Percentiles rank a stretch among this genome's conserved stretches.
These are phyloP conservation scores for Trogon melanurus DNA, from an alignment of 2,113 vertebrate genomes.

Conservation along the genomic window DNA sequence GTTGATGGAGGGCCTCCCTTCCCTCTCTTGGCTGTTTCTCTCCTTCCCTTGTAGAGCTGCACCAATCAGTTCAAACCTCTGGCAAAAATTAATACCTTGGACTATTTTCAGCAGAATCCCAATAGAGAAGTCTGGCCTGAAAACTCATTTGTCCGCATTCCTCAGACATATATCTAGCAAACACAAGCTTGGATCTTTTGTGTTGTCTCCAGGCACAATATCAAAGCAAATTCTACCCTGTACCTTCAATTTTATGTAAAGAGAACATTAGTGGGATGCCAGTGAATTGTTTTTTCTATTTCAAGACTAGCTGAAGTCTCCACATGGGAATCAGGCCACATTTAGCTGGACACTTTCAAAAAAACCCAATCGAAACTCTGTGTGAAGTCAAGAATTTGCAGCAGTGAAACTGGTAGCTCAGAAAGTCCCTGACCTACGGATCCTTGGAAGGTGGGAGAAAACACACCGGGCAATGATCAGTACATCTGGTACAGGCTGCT, in stretches of 20 bases:
- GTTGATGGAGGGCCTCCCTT: neutral
- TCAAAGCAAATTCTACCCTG: neutral
- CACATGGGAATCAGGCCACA: neutral
- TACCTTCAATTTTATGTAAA: neutral
- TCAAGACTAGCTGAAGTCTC: neutral
- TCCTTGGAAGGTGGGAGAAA: neutral
- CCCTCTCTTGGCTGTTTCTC: neutral
- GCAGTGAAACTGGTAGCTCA: neutral
- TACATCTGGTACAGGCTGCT: neutral
- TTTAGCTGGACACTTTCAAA: neutral
- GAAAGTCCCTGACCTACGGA: neutral
- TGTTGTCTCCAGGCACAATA: neutral
- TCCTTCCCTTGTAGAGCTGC: neutral
- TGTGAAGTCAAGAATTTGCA: neutral
- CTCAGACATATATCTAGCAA: neutral
- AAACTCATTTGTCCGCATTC: neutral
- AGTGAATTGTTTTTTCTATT: neutral
- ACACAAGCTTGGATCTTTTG: neutral
- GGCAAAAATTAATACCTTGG: neutral
- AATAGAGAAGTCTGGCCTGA: neutral
- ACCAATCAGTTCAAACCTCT: neutral
- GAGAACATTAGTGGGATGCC: neutral
- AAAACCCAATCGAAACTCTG: neutral
- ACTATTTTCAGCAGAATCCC: neutral
- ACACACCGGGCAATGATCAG: neutral